Percentiles rank a stretch among this genome's conserved stretches.
Conservation (phyloP, 2,797 vertebrate genomes). For the Anguilla pacifica region DNA sequence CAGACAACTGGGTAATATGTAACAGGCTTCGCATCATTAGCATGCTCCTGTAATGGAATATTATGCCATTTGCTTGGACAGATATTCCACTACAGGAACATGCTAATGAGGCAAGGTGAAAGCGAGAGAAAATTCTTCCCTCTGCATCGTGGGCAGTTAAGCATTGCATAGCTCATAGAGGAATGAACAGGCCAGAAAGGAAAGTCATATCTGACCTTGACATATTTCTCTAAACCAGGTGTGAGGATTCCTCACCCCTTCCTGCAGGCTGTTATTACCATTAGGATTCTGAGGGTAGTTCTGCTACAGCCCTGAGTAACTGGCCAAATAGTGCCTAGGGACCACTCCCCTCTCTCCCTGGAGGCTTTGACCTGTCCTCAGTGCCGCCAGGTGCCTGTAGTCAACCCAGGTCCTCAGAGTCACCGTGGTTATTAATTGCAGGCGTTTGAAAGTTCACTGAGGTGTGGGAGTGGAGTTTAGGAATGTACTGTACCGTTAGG, state of each 20-base stretch:
- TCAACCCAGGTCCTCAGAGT: constrained; percentile 28
- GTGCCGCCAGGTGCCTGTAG: constrained; percentile 39
- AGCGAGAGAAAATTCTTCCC: neutral
- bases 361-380: constrained; percentile 30
- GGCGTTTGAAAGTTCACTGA: constrained; percentile 33
- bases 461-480: constrained; percentile 25
- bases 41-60: no score
- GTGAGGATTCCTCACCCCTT: constrained; percentile 8
- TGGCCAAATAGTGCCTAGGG: neutral
- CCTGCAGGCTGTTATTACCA: neutral
- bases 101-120: neutral
- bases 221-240: constrained; percentile 13
- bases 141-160: neutral
- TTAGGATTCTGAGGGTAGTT: neutral
- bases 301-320: neutral
- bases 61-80: neutral
- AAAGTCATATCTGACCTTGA: neutral
- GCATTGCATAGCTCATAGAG: neutral
- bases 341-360: constrained; percentile 28
- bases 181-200: neutral
- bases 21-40: neutral
- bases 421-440: constrained; percentile 38
- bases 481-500: neutral
- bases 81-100: neutral
- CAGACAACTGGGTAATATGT: neutral